Conservation (phyloP, 2,797 vertebrate species). For the Sylvilagus floridanus region DNA sequence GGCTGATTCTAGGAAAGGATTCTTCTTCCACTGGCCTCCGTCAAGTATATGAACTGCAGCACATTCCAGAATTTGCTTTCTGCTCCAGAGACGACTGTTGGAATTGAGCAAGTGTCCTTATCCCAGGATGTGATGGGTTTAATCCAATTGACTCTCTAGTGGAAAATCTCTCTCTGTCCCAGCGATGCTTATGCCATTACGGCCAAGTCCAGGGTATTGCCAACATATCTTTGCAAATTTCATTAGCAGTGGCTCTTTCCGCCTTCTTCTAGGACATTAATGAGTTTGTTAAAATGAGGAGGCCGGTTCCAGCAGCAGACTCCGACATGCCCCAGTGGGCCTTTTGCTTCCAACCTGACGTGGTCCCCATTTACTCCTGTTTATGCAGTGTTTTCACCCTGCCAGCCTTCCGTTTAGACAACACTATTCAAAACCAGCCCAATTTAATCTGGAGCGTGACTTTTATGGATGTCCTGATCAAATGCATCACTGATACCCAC, state of each 20-base stretch:
- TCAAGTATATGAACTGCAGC: not conserved
- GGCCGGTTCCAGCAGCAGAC: conserved; percentile 42
- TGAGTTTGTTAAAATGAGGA: conserved; percentile 55
- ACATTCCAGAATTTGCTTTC: conserved; percentile 49
- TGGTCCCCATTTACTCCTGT: conserved; percentile 3
- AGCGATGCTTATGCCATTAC: not conserved
- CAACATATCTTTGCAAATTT: conserved; percentile 70
- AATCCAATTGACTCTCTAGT: conserved; percentile 69
- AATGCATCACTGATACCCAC: not conserved
- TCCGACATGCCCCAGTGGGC: conserved; percentile 33
- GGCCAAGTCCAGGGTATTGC: conserved; percentile 42
- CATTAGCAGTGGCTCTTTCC: conserved; percentile 66
- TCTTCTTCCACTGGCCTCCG: not conserved
- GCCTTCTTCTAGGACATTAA: conserved; percentile 66
- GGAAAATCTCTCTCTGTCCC: conserved; percentile 64
- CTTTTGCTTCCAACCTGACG: conserved; percentile 52
- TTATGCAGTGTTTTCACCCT: not conserved
- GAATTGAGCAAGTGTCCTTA: conserved; percentile 19
- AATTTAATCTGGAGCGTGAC: conserved; percentile 24
- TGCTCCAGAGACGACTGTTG: conserved; percentile 15
- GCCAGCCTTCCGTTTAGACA: conserved; percentile 31
- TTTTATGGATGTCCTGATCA: not conserved
- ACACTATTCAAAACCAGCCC: not conserved
- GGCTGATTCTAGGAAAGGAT: not conserved
- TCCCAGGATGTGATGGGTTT: conserved; percentile 67